These are phyloP conservation scores for Characodon lateralis DNA, from an alignment of 2,797 vertebrate species.

Conservation along the genomic window DNA sequence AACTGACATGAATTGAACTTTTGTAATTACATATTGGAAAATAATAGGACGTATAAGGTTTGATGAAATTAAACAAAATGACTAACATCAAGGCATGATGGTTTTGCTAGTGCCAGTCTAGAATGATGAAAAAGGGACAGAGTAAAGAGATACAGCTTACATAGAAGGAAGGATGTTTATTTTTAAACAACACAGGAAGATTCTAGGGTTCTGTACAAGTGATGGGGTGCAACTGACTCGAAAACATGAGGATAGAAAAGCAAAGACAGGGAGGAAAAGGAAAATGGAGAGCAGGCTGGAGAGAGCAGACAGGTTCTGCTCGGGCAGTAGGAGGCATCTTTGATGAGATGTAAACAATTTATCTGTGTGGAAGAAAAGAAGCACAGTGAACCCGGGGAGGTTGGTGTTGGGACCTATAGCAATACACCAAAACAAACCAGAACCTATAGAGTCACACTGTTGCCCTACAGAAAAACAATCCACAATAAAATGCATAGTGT, in stretches of 20 bases:
- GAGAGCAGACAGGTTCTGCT: constrained; percentile 85
- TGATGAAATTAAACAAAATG: constrained; percentile 38
- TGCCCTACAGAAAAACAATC: constrained; percentile 42
- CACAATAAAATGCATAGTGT: constrained; percentile 30
- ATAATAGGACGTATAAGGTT: constrained; percentile 18
- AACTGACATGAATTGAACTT: constrained; percentile 24
- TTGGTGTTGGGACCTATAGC: constrained; percentile 29
- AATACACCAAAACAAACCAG: constrained; percentile 35
- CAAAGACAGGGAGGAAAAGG: constrained; percentile 62
- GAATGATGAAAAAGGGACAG: constrained; percentile 71
- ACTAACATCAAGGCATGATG: constrained; percentile 58
- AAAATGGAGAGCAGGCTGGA: constrained; percentile 80
- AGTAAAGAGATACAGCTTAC: constrained; percentile 79
- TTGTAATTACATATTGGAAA: constrained; percentile 20
- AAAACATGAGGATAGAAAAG: constrained; percentile 66
- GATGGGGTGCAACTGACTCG: constrained; percentile 77
- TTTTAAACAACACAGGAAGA: constrained; percentile 89
- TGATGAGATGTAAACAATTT: constrained; percentile 91
- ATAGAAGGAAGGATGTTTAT: constrained; percentile 88
- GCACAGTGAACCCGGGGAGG: constrained; percentile 56
- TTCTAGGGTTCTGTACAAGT: constrained; percentile 91
- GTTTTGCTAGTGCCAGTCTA: constrained; percentile 69
- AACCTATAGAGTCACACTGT: constrained; percentile 39
- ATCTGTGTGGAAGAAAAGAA: constrained; percentile 89
- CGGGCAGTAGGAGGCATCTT: constrained; percentile 87